Base-by-base conservation (phyloP, 1,140 invertebrate species). In the Magallana gigas region DNA sequence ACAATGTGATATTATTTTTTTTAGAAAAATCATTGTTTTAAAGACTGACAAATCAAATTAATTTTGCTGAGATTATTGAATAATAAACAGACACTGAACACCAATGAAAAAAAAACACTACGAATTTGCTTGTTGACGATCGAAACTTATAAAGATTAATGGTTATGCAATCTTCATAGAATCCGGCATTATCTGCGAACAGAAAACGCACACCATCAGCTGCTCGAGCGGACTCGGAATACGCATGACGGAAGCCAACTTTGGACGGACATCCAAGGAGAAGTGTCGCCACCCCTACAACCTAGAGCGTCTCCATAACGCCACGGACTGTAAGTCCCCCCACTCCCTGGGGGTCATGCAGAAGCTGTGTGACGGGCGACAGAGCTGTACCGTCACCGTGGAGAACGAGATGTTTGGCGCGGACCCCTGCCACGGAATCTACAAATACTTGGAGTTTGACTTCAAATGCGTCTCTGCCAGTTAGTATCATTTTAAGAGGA, bases 401-500 rank as follows among this genome's bases (percentile, higher is more conserved):
- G 84, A 64, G 9, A 85, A 71, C 23, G 84, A 85, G 11, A 48
- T 85, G 18, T 85, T 85, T 23, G 84, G 84, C 18, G 62, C 16
- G 6, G 84, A 85, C 48, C 84, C 84, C n/a, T 85, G 84, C 60
- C 68, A 18, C 36, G 84, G 84, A 1, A 85, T 85, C 12, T 85
- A 85, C 60, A 85, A 85, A 68, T 85, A 85, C 36, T 16, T 85
- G 12, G 84, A 85, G 11, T 62, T 85, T 14, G 84, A 85, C 48
- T 62, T 85, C 36, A 68, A 68, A 68, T 85, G 84, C 57, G 84
- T 85, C 57, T 57, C 16, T 36, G 18, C 8, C 64, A 18, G 84
- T 68, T 57, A 8, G 83, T 84, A 48, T 48, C 5, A 48, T 48
- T 23, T 48, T 4, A 48, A 48, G 36, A 48, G 36, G 36, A 5